Base-by-base conservation (phyloP, 2,888 invertebrate species). In the Eupeodes latifasciatus region DNA sequence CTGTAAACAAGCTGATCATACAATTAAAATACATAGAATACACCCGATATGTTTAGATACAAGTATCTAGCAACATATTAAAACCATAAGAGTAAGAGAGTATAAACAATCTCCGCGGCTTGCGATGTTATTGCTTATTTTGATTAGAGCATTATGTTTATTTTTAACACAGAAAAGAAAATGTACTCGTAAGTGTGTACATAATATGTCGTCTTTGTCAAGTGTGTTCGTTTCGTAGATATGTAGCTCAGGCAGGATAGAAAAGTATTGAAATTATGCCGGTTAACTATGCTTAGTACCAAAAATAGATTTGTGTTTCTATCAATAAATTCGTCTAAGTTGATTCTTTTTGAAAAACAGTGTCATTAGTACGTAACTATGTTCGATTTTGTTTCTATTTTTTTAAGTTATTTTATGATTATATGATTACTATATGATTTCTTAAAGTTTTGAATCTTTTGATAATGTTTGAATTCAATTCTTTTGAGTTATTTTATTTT, bases 1-100 rank as follows among this genome's bases (percentile, higher is more conserved):
- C 44, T 89, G 90, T 90, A 80, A 91, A 92, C 91, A 91, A 90
- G 91, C 92, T 91, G 91, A 92, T 92, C 91, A 92, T 87, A 16
- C 40, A 75, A 78, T 66, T 16, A 64, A 57, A 59, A 77, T 19
- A 61, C 57, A 36, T 4, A 12, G 5, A 47, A 71, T 2, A 12
- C 12, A 19, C 49, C 10, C 10, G 6, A 57, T 40, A 62, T 59
- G 34, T 44, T 59, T 27, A 49, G 44, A 75, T 62, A 81, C 77
- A 77, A 66, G n/a, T 19, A 59, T n/a, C 1, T 16, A n/a, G 81
- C 82, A 82, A 82, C 74, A 76, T 77, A 66, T 47, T 69, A 71
- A n/a, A n/a, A 47, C n/a, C 14, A 72, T 34, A 49, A 69, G 55
- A 49, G 53, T 34, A 49, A 69, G 55, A 49, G 53, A 49, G 67